Evolutionary conservation across 2,113 vertebrate species (phyloP).

Genomic region (Caranx melampygus): DNA sequence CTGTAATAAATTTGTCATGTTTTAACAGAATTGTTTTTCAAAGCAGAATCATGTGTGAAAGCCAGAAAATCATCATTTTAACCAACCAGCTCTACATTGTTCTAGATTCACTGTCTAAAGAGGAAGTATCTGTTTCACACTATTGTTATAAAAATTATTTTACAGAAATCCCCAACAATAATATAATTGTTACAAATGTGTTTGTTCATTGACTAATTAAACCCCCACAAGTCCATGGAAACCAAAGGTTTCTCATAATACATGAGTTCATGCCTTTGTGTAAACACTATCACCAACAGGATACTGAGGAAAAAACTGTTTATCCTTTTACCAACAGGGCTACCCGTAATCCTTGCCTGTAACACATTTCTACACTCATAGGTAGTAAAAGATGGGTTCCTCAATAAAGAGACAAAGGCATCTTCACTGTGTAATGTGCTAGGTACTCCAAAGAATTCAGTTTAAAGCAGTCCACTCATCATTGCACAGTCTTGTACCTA

Average conservation of each 20-base stretch:
- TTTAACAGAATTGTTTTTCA: constrained; percentile 6
- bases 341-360: neutral
- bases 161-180: neutral
- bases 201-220: neutral
- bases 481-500: neutral
- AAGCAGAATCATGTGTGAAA: constrained; percentile 12
- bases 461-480: neutral
- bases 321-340: neutral
- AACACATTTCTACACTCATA: neutral
- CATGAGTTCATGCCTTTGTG: neutral
- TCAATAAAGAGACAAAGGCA: neutral
- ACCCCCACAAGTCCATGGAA: neutral
- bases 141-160: neutral
- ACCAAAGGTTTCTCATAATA: neutral
- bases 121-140: neutral
- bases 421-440: neutral
- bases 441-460: neutral
- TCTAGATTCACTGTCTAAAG: neutral
- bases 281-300: neutral
- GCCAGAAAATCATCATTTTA: constrained; percentile 1
- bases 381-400: neutral
- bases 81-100: neutral
- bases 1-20: constrained; percentile 18
- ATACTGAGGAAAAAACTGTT: no score
- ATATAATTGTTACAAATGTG: neutral